A percentile compares a stretch with the other conserved stretches of the same genome.
phyloP scores from a whole-genome alignment of 2,888 invertebrate genomes.

The Celastrina argiolus region DNA sequence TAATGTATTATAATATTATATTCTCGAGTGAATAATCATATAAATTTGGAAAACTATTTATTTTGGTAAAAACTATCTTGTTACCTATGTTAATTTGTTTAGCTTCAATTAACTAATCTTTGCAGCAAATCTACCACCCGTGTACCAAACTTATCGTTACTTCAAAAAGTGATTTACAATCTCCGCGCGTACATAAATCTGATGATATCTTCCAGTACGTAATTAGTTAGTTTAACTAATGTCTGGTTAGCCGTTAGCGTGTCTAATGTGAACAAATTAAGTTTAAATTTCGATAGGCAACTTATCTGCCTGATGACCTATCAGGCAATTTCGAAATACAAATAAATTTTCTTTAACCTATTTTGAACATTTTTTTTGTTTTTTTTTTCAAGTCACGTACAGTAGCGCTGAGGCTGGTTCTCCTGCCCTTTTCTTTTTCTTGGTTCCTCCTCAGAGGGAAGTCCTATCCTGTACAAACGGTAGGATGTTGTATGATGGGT shows the following conservation, averaged over 20 bases:
- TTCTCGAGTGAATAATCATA: too few species aligned
- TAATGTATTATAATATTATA: too few species aligned
- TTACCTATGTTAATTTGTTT: not conserved
- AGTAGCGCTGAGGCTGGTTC: too few species aligned
- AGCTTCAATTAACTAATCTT: not conserved
- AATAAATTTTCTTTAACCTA: not conserved
- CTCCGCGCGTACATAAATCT: constrained; percentile 13
- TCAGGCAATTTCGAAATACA: not conserved
- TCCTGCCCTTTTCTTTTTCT: too few species aligned
- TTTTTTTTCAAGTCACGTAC: too few species aligned
- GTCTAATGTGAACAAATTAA: constrained; percentile 11
- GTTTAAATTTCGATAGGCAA: not conserved
- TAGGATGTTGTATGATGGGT: too few species aligned
- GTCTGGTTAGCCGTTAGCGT: constrained; percentile 4
- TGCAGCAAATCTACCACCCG: not conserved
- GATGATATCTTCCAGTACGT: constrained; percentile 6
- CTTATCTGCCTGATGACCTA: not conserved
- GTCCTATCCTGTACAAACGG: too few species aligned
- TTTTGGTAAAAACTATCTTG: too few species aligned
- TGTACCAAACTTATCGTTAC: not conserved
- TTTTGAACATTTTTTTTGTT: not conserved
- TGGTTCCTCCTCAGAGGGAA: too few species aligned
- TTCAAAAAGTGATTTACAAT: not conserved
- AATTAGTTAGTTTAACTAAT: constrained; percentile 14
- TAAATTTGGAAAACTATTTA: too few species aligned